Percentiles rank a stretch among this genome's conserved stretches.
Conservation (phyloP, 2,113 vertebrate species). For the Geococcyx californianus region DNA sequence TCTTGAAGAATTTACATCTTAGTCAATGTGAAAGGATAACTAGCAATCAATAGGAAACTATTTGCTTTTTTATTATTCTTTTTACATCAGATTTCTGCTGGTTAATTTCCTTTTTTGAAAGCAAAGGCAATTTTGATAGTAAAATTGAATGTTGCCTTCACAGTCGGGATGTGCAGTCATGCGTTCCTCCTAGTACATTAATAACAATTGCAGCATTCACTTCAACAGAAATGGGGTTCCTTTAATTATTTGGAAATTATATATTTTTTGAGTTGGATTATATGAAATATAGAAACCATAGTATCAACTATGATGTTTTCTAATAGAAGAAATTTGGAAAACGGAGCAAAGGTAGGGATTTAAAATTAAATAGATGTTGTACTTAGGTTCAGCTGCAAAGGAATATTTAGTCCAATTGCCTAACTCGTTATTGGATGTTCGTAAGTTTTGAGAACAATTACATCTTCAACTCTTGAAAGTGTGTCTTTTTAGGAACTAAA, state of each 20-base stretch:
- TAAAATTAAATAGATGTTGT: neutral
- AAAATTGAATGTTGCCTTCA: neutral
- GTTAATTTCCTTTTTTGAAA: neutral
- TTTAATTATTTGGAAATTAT: neutral
- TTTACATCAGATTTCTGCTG: neutral
- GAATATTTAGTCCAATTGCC: neutral
- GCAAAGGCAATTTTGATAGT: neutral
- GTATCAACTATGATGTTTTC: neutral
- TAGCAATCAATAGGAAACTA: neutral
- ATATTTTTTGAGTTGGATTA: neutral
- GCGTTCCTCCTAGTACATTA: neutral
- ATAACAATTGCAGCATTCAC: neutral
- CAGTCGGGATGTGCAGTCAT: neutral
- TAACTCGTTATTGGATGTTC: neutral
- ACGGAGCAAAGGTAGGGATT: neutral
- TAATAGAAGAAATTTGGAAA: neutral
- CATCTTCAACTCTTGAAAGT: neutral
- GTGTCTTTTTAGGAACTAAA: neutral
- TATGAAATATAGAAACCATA: neutral
- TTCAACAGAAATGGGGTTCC: neutral
- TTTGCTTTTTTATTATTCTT: neutral
- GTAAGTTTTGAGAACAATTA: neutral
- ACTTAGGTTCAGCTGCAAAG: neutral
- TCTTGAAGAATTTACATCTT: neutral
- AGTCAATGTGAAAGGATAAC: neutral